A percentile compares a stretch with the other conserved stretches of the same genome.
Conservation (phyloP, 2,888 invertebrate species). For the Cerastis leucographa region DNA sequence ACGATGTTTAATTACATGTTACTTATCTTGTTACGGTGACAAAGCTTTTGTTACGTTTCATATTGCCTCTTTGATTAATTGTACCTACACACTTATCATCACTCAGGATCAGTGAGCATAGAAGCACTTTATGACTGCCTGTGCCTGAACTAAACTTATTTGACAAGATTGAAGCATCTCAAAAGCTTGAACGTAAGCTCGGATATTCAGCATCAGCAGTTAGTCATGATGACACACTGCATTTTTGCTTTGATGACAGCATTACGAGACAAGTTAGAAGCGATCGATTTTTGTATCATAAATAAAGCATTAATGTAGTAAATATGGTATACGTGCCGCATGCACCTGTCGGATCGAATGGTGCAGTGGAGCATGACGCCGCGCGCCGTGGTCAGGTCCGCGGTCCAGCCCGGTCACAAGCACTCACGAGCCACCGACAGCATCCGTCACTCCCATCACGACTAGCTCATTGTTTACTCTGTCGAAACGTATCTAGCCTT, state of each 20-base stretch:
- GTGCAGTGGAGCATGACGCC: conserved; percentile 80
- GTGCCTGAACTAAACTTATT: conserved; percentile 23
- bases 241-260: conserved; percentile 36
- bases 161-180: background rate
- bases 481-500: conserved; percentile 60
- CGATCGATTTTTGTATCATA: conserved; percentile 40
- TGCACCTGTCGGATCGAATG: conserved; percentile 86
- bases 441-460: conserved; percentile 76
- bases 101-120: conserved; percentile 8
- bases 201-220: background rate
- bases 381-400: conserved; percentile 76
- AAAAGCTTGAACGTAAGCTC: background rate
- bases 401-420: conserved; percentile 66
- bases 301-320: conserved; percentile 43
- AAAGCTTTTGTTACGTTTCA: conserved; percentile 46
- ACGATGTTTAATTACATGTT: conserved; percentile 47
- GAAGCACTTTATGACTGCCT: conserved; percentile 2
- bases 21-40: conserved; percentile 46
- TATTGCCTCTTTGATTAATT: conserved; percentile 44
- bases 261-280: conserved; percentile 36
- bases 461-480: conserved; percentile 73
- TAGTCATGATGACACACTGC: conserved; percentile 44
- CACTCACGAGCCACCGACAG: conserved; percentile 73
- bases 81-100: conserved; percentile 33
- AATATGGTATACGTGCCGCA: conserved; percentile 62